Base-by-base conservation (phyloP, 2,888 invertebrate species). In the Mythimna lalbum region DNA sequence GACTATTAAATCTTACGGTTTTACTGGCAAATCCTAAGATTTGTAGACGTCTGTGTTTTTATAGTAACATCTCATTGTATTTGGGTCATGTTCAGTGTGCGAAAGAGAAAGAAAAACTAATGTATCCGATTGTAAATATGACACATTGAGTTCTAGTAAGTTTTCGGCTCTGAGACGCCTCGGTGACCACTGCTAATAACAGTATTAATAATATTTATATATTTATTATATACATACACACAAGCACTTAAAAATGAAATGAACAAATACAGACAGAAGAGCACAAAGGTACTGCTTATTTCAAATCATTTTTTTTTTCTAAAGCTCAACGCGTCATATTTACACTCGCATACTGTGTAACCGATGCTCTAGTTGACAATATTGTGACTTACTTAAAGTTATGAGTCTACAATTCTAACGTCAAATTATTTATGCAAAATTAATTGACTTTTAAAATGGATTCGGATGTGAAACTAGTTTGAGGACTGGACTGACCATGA, bases 401-500 rank as follows among this genome's bases (percentile, higher is more conserved):
- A 21, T 9, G 33, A 0, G 2, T 19, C 4, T 33, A n/a, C 33
- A 64, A 43, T n/a, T 5, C 31, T 43, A 33, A 19, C 49, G 49
- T 33, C 59, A 61, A 75, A 56, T 61, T 43, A 68, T 39, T 12
- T 7, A 21, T 31, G 52, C 31, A 14, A 69, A 50, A 53, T 65
- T 12, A 21, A 65, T 64, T 70, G 52, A 62, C 49, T 59, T 60
- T 68, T 57, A 21, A 62, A 43, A 19, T 63, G 17, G 4, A 39
- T 69, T 53, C 14, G 21, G 6, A 31, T 50, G 31, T 63, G 62
- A 63, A 64, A 49, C n/a, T 74, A 70, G 67, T 72, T 63, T 78
- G 76, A 78, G 49, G 62, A 79, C 78, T 81, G 84, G 62, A 79
- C 78, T 81, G 84, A 81, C 70, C 73, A 78, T 80, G 66, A 82